Evolutionary conservation across 2,113 vertebrate genomes (phyloP), one percentile per base, ranked within the genome.

Genomic region (Leptocoma aspasia): DNA sequence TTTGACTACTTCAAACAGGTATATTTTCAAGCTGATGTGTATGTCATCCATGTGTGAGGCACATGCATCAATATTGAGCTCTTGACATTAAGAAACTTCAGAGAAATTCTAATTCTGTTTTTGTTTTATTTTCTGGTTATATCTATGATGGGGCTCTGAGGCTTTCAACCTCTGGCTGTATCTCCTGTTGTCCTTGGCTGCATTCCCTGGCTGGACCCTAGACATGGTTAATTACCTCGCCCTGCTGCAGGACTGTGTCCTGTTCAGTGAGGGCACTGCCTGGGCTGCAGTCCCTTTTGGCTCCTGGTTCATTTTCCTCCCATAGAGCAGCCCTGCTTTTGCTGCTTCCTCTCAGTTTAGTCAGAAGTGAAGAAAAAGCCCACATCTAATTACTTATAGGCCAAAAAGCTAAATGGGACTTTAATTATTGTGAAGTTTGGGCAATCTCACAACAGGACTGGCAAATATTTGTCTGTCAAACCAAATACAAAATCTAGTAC

Each of bases 381-480:
- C 21, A 50, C n/a, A 56, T 88, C 28, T 47, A 50, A 69, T 56
- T 80, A 82, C 54, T 86, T 83, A 56, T 21, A 89, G 28, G n/a
- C n/a, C 63, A 93, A 59, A 95, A 92, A 71, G 15, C 37, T 60
- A 63, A 26, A 70, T 21, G 31, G 27, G 50, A 75, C n/a, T 87
- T 79, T 30, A 91, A 61, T 60, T 93, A 90, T 75, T 37, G 9
- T 92, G 86, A 81, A 41, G 57, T 88, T 94, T 92, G 68, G 54
- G 85, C 68, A 91, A 90, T 72, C 86, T 92, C 92, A 95, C 13
- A 5, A 86, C 65, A 92, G 85, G 56, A 71, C 79, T 56, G 82
- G 72, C 45, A 97, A 97, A 94, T 94, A 95, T 96, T 97, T 96
- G 93, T 72, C 81, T 50, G 42, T 82, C 90, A 91, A 96, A 96